These are phyloP conservation scores for Seriola rivoliana DNA, from an alignment of 2,113 vertebrate species.

Conservation along the genomic window DNA sequence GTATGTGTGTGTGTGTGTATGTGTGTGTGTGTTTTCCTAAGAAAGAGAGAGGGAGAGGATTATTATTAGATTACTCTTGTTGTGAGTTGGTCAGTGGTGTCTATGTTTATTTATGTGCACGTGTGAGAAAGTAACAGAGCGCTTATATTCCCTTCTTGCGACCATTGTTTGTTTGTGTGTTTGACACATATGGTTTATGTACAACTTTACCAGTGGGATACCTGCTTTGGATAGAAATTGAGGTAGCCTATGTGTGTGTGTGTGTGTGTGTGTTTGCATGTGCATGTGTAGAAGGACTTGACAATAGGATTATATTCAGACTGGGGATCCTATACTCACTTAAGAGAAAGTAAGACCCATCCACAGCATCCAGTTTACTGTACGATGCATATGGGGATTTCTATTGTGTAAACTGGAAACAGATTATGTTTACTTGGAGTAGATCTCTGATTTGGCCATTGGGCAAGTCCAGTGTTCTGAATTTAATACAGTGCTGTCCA, in stretches of 20 bases:
- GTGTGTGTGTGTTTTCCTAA: background rate
- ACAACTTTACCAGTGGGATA: slow-evolving; percentile 17
- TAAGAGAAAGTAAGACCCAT: slow-evolving; percentile 40
- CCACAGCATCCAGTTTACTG: slow-evolving; percentile 28
- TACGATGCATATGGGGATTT: slow-evolving; percentile 26
- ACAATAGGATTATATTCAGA: slow-evolving; percentile 26
- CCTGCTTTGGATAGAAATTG: slow-evolving; percentile 55
- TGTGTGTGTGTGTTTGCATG: slow-evolving; percentile 9
- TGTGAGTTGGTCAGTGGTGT: slow-evolving; percentile 5
- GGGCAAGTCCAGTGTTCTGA: slow-evolving; percentile 10
- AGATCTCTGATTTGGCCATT: slow-evolving; percentile 6
- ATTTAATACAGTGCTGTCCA: slow-evolving; percentile 3
- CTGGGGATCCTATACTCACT: slow-evolving; percentile 23
- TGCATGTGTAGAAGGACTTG: slow-evolving; percentile 5
- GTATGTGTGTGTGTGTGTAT: background rate
- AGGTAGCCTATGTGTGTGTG: slow-evolving; percentile 12
- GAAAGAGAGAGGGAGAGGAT: background rate
- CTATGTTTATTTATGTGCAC: slow-evolving; percentile 32
- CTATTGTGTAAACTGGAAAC: slow-evolving; percentile 29
- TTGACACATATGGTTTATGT: slow-evolving; percentile 53
- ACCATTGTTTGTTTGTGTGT: slow-evolving; percentile 31
- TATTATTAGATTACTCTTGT: slow-evolving; percentile 36
- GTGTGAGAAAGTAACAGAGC: background rate
- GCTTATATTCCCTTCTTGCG: slow-evolving; percentile 9
- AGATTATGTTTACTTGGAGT: slow-evolving; percentile 25